phyloP scores from a whole-genome alignment of 2,888 invertebrate species.

The Pegoplata infirma region DNA sequence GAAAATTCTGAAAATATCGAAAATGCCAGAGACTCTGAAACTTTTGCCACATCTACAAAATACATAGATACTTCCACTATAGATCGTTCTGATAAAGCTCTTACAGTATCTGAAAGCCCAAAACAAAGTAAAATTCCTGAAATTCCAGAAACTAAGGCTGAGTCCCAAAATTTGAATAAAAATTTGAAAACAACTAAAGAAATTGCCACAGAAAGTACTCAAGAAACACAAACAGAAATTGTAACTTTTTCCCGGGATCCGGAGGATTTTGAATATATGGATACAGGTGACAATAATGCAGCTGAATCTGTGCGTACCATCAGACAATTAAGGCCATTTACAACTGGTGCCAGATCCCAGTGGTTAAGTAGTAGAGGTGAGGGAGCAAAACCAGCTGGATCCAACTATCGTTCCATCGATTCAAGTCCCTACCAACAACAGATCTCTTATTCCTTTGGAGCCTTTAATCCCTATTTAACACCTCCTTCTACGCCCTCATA shows the following conservation, averaged over 20 bases:
- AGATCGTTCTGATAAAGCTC: background rate
- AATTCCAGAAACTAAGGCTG: background rate
- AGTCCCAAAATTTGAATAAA: too few relatives aligned
- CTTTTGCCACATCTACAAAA: background rate
- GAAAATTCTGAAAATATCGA: background rate
- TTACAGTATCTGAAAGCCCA: background rate
- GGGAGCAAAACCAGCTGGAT: slow-evolving; percentile 8
- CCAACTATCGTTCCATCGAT: slow-evolving; percentile 72
- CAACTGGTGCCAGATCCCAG: slow-evolving; percentile 65
- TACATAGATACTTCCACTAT: background rate
- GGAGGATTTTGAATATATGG: slow-evolving; percentile 61
- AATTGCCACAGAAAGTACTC: background rate
- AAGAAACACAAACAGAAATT: slow-evolving; percentile 32
- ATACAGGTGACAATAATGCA: slow-evolving; percentile 66
- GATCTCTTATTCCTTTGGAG: slow-evolving; percentile 69
- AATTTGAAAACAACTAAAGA: background rate
- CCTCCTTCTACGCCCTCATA: slow-evolving; percentile 69
- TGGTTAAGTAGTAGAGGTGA: slow-evolving; percentile 44
- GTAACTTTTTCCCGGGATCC: slow-evolving; percentile 42
- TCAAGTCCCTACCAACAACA: slow-evolving; percentile 65
- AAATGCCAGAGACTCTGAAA: background rate
- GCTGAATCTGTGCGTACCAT: slow-evolving; percentile 72
- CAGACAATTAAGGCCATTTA: slow-evolving; percentile 72
- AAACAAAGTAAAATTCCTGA: background rate
- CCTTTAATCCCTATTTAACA: slow-evolving; percentile 73